phyloP scores from a whole-genome alignment of 2,888 invertebrate genomes.

The Diarsia rubi region DNA sequence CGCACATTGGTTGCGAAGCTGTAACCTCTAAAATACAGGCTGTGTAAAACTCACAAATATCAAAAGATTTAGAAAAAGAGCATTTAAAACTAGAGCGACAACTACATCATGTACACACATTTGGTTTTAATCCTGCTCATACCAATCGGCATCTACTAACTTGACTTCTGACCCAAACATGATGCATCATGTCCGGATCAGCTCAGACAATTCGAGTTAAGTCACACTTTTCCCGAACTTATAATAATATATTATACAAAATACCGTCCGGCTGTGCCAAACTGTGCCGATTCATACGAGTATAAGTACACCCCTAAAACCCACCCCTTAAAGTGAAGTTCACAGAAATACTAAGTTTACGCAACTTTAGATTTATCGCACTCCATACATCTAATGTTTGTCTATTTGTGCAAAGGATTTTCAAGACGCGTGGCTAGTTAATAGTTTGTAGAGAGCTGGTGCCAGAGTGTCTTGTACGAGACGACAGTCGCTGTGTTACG shows the following conservation, averaged over 20 bases:
- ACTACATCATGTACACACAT: neutral
- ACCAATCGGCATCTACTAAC: neutral
- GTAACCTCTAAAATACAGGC: conserved; percentile 79
- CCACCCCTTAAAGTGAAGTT: conserved; percentile 16
- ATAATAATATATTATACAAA: neutral
- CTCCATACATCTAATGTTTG: neutral
- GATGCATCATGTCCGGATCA: neutral
- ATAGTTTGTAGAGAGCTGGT: conserved; percentile 19
- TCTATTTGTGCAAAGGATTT: conserved; percentile 10
- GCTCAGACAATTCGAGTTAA: neutral
- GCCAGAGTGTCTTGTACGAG: conserved; percentile 41
- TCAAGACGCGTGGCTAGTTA: neutral
- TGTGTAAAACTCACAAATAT: conserved; percentile 77
- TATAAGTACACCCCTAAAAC: no score
- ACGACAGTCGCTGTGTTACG: neutral
- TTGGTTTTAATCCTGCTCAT: neutral
- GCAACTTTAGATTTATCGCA: conserved; percentile 40
- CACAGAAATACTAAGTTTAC: conserved; percentile 55
- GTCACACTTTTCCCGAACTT: neutral
- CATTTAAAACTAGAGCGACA: conserved; percentile 12
- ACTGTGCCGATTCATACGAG: no score
- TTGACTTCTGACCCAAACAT: neutral
- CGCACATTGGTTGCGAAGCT: conserved; percentile 76
- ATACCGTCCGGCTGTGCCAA: neutral
- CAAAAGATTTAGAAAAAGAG: conserved; percentile 53